Base-by-base conservation (phyloP, 2,888 invertebrate species). In the Nymphalis urticae region DNA sequence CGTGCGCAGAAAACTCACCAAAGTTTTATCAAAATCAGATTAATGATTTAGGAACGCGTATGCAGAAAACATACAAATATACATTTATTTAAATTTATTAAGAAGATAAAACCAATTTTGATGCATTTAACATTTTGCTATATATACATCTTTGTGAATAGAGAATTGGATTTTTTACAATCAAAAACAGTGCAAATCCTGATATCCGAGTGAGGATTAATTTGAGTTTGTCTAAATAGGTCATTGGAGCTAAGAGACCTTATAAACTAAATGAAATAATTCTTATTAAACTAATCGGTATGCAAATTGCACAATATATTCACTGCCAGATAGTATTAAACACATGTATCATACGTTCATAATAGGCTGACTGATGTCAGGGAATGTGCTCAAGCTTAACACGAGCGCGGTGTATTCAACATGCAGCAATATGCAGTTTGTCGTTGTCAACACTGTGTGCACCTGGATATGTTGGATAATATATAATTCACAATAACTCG, bases 381-480 rank as follows among this genome's bases (percentile, higher is more conserved):
- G 93, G 80, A 93, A 93, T 72, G 88, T 87, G 80, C 92, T 88
- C 88, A 91, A 89, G 75, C 89, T 88, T 77, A 92, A 92, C 77
- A 91, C 86, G 74, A 91, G 80, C 10, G 87, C 82, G 66, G 85
- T 85, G 80, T 90, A 93, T 76, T 93, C 90, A 74, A 93, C 81
- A 73, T 88, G 88, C 61, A 93, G 83, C 72, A 94, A 81, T 78
- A 92, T 86, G 81, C 93, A 93, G 81, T 93, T 93, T 73, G 93
- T 93, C 71, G 87, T 82, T 71, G 93, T 93, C 82, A 89, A 71
- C 32, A 92, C 88, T 32, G 93, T 93, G 77, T 91, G 86, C 65
- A 90, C 89, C 92, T 92, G 84, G 59, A 75, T 60, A 10, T 8
- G 51, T 27, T 17, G 48, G 47, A 10, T 21, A 19, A 47, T 53